phyloP scores from a whole-genome alignment of 2,797 vertebrate genomes.

The Chaetodon trifasciatus region DNA sequence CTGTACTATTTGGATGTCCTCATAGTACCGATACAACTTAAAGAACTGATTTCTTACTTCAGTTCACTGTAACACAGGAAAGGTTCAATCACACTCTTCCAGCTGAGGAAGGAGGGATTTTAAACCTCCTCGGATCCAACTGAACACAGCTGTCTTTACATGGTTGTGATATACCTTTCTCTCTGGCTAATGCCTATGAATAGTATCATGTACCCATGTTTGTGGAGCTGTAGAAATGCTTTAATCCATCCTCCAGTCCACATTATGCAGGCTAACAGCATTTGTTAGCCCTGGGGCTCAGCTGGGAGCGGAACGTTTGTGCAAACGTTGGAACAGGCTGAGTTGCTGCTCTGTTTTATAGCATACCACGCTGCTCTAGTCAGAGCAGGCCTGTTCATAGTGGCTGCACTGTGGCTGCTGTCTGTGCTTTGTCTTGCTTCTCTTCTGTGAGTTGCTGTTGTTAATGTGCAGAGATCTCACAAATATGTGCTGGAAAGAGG shows the following conservation, averaged over 20 bases:
- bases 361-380: slow-evolving; percentile 33
- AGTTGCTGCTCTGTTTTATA: slow-evolving; percentile 32
- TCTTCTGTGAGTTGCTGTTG: neutral
- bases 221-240: slow-evolving; percentile 45
- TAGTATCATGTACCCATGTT: slow-evolving; percentile 24
- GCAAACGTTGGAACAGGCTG: slow-evolving; percentile 32
- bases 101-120: neutral
- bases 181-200: slow-evolving; percentile 14
- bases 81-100: neutral
- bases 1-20: neutral
- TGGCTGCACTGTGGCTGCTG: slow-evolving; percentile 13
- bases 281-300: slow-evolving; percentile 36
- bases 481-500: neutral
- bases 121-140: neutral
- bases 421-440: slow-evolving; percentile 18
- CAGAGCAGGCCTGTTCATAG: slow-evolving; percentile 30
- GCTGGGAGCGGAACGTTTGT: slow-evolving; percentile 41
- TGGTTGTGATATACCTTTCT: slow-evolving; percentile 16
- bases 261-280: slow-evolving; percentile 40
- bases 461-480: neutral
- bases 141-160: slow-evolving; percentile 3
- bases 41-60: neutral
- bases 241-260: slow-evolving; percentile 36
- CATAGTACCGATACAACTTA: neutral
- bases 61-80: neutral